Evolutionary conservation across 2,113 vertebrate species (phyloP), one percentile per base, ranked within the genome.

Genomic region (Motacilla tschutschensis): DNA sequence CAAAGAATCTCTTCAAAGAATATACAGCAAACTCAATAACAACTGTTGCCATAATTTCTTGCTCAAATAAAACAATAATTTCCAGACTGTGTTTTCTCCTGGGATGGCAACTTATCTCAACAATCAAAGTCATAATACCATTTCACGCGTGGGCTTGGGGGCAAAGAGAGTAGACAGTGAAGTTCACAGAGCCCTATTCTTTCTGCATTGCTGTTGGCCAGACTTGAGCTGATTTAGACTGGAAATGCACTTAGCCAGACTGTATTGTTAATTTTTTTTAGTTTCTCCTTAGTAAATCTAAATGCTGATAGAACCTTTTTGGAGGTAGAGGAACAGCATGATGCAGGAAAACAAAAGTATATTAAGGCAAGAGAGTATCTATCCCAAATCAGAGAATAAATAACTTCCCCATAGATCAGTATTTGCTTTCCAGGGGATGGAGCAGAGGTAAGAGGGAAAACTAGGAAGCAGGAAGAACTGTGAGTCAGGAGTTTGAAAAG

Each of bases 61-160:
- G 26, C 20, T 69, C 16, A 55, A 72, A 69, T 22, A 47, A 67
- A 43, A n/a, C 18, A 17, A 21, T 48, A 0, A 22, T 16, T 79
- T 67, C 9, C 14, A 36, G 36, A 57, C 14, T 5, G 3, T 51
- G 14, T 51, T 63, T 76, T 83, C 24, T 66, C 6, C 44, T 85
- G 46, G 28, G 17, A 60, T 40, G 31, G 6, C 47, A 73, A 73
- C 13, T 62, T 71, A 38, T 19, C 22, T 31, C 53, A 33, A 28
- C 9, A 51, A 14, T 20, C 36, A n/a, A 28, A 35, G 33, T 38
- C 17, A 44, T 3, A 2, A 20, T 65, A 14, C 20, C 10, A 66
- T 50, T 21, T 50, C 3, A 17, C 1, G 3, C 0, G 0, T n/a
- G 12, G 36, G 19, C 5, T 33, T n/a, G 19, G 17, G 28, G 26